Conservation (phyloP, 2,797 vertebrate species). For the Bovichtus variegatus region DNA sequence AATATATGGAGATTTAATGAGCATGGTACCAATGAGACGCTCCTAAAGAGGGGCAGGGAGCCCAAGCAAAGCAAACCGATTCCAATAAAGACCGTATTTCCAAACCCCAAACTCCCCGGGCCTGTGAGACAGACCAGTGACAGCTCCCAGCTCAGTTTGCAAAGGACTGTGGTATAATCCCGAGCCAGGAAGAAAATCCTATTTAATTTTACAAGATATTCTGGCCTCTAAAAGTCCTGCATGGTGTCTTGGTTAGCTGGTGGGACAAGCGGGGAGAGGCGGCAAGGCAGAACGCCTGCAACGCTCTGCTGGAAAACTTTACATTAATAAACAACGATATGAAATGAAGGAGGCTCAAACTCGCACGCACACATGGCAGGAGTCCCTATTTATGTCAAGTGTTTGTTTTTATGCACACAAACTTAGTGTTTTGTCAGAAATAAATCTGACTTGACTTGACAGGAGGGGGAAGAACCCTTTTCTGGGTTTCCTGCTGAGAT, state of each 20-base stretch:
- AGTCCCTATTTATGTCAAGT: neutral
- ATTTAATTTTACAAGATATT: slow-evolving; percentile 86
- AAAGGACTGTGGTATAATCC: slow-evolving; percentile 81
- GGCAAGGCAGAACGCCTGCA: slow-evolving; percentile 48
- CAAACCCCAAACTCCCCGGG: slow-evolving; percentile 68
- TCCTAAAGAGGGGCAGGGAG: slow-evolving; percentile 71
- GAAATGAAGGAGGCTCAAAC: slow-evolving; percentile 30
- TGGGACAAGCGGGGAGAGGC: slow-evolving; percentile 44
- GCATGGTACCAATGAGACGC: slow-evolving; percentile 67
- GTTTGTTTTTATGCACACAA: slow-evolving; percentile 4
- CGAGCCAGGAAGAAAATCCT: slow-evolving; percentile 84
- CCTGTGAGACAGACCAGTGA: slow-evolving; percentile 77
- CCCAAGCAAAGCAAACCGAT: slow-evolving; percentile 75
- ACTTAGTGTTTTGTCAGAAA: neutral
- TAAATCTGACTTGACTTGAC: neutral
- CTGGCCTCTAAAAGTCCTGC: slow-evolving; percentile 78
- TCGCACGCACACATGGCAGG: neutral
- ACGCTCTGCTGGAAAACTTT: slow-evolving; percentile 48
- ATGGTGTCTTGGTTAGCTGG: slow-evolving; percentile 73
- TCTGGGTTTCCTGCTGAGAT: neutral
- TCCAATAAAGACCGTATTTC: slow-evolving; percentile 80
- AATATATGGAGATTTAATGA: slow-evolving; percentile 79
- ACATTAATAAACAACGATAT: slow-evolving; percentile 44
- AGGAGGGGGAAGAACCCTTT: neutral
- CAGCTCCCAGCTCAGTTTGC: slow-evolving; percentile 76